Evolutionary conservation across 2,113 vertebrate genomes (phyloP).

Genomic region (Boulengeromyrus knoepffleri): DNA sequence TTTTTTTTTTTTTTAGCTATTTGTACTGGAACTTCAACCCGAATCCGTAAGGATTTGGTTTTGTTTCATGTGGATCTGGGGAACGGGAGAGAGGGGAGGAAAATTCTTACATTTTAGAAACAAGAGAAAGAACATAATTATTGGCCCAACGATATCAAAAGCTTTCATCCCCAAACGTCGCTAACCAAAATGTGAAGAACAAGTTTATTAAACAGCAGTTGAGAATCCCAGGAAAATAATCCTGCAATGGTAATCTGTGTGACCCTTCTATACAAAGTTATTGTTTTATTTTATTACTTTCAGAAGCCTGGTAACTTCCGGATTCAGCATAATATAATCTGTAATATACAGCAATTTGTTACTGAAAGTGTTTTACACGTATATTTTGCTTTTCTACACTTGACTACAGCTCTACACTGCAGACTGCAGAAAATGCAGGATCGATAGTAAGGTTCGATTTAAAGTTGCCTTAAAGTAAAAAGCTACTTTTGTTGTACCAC

Average conservation of each 20-base stretch:
- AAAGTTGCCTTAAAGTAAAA: neutral
- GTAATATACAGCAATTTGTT: neutral
- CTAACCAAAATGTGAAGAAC: neutral
- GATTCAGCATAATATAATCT: neutral
- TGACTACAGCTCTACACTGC: neutral
- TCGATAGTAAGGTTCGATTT: neutral
- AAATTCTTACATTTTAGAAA: constrained; percentile 29
- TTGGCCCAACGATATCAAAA: constrained; percentile 24
- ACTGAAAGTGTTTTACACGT: neutral
- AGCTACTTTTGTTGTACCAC: neutral
- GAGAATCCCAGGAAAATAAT: neutral
- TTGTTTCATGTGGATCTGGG: constrained; percentile 41
- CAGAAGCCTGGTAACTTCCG: neutral
- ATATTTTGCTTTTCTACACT: neutral
- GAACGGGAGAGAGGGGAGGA: constrained; percentile 29
- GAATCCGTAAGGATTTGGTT: constrained; percentile 40
- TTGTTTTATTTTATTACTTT: neutral
- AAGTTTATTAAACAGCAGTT: constrained; percentile 3
- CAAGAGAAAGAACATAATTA: constrained; percentile 26
- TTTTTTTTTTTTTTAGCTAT: constrained; percentile 24
- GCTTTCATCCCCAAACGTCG: constrained; percentile 23
- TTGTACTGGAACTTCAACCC: constrained; percentile 39
- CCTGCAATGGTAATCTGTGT: neutral
- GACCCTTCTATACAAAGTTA: neutral
- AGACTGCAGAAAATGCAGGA: neutral